A percentile compares a stretch with the other conserved stretches of the same genome.
Conservation (phyloP, 2,797 vertebrate species). For the Chloroceryle amazona region DNA sequence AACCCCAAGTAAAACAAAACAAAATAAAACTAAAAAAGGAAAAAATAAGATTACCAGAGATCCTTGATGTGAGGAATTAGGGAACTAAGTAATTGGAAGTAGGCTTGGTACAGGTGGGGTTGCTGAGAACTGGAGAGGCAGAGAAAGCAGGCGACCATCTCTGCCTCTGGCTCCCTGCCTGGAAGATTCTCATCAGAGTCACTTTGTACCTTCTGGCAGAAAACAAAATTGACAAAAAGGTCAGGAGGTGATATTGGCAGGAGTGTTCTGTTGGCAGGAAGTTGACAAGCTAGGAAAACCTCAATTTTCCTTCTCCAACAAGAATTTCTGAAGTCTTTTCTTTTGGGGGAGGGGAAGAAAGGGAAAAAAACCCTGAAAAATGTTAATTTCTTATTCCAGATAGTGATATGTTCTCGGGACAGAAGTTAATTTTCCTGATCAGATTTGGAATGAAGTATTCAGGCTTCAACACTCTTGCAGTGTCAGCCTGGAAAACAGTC, state of each 20-base stretch:
- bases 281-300: not conserved
- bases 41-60: not conserved
- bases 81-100: not conserved
- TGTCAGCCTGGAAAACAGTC: not conserved
- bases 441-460: not conserved
- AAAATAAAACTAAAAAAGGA: not conserved
- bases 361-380: not conserved
- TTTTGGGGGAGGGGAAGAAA: not conserved
- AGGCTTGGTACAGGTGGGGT: not conserved
- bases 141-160: conserved; percentile 2
- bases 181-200: not conserved
- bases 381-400: not conserved
- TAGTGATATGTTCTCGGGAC: not conserved
- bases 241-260: not conserved
- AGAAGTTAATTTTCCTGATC: not conserved
- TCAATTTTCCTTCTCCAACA: not conserved
- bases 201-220: conserved; percentile 4
- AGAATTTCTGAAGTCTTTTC: not conserved
- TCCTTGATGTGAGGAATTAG: not conserved
- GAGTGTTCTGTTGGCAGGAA: not conserved
- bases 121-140: not conserved
- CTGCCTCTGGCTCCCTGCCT: conserved; percentile 51
- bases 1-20: not conserved
- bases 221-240: conserved; percentile 33
- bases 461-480: not conserved